Conservation (phyloP, 2,888 invertebrate species). For the Andrena flavipes region DNA sequence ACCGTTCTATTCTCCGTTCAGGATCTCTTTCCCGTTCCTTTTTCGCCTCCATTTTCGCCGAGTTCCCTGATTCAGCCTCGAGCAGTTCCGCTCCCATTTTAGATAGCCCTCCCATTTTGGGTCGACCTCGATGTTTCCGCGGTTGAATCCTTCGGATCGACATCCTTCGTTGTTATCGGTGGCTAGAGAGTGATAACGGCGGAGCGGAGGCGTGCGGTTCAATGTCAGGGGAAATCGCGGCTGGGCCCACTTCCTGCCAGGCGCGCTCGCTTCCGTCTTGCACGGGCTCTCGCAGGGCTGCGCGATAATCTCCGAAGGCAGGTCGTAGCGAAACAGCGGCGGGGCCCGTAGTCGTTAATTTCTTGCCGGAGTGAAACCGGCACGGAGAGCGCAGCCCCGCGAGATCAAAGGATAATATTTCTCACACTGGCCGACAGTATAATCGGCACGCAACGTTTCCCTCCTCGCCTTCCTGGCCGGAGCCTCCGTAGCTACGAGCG, state of each 20-base stretch:
- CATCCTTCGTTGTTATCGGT: constrained; percentile 3
- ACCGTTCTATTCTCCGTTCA: not conserved
- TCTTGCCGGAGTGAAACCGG: constrained; percentile 79
- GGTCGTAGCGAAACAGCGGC: constrained; percentile 56
- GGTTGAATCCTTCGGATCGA: not conserved
- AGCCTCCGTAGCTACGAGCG: not conserved
- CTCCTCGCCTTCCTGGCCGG: constrained; percentile 14
- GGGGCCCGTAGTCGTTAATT: constrained; percentile 77
- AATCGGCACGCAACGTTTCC: constrained; percentile 78
- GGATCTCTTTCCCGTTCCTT: constrained; percentile 7
- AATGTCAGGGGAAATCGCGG: constrained; percentile 40
- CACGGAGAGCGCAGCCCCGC: constrained; percentile 55
- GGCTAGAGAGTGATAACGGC: not conserved
- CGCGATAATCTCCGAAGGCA: constrained; percentile 71
- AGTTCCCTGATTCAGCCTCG: not conserved
- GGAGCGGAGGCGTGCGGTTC: constrained; percentile 14
- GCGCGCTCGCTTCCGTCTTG: constrained; percentile 74
- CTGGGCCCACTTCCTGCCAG: constrained; percentile 43
- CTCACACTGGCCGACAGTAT: constrained; percentile 78
- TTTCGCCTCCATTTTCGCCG: no score
- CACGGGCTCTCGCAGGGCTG: constrained; percentile 62
- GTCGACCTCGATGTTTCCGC: not conserved
- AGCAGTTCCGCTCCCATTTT: not conserved
- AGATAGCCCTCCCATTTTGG: not conserved
- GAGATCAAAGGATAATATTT: constrained; percentile 83